These are phyloP conservation scores for Penaeus monodon DNA, from an alignment of 2,888 invertebrate species.

Conservation along the genomic window DNA sequence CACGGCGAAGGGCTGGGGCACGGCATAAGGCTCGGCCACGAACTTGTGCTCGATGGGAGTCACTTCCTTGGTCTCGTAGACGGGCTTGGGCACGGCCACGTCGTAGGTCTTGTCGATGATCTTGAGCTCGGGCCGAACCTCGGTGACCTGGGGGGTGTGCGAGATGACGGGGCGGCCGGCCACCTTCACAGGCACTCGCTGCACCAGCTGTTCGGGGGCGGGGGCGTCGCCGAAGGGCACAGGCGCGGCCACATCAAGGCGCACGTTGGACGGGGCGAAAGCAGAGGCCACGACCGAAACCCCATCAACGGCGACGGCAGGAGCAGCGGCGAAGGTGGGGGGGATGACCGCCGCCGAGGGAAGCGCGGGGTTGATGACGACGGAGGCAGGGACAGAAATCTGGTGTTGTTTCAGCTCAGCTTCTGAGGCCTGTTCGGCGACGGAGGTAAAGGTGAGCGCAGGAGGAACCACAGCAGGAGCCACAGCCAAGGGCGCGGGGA, in stretches of 20 bases:
- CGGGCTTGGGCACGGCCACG: slow-evolving; percentile 16
- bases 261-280: neutral
- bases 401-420: neutral
- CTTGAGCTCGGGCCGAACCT: slow-evolving; percentile 1
- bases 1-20: slow-evolving; percentile 2
- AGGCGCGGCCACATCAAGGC: neutral
- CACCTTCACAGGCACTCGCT: neutral
- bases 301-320: neutral
- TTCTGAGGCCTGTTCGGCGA: neutral
- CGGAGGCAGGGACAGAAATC: neutral
- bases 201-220: neutral
- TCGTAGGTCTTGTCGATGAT: neutral
- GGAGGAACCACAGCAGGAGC: too few species aligned
- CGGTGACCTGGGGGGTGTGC: neutral
- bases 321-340: neutral
- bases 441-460: neutral
- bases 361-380: neutral
- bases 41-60: slow-evolving; percentile 8
- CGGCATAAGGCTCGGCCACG: slow-evolving; percentile 9
- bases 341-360: neutral
- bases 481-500: too few species aligned
- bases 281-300: neutral
- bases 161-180: neutral
- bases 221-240: slow-evolving; percentile 1
- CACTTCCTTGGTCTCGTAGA: slow-evolving; percentile 3